These are phyloP conservation scores for Chelon auratus DNA, from an alignment of 2,797 vertebrate genomes.

Conservation along the genomic window DNA sequence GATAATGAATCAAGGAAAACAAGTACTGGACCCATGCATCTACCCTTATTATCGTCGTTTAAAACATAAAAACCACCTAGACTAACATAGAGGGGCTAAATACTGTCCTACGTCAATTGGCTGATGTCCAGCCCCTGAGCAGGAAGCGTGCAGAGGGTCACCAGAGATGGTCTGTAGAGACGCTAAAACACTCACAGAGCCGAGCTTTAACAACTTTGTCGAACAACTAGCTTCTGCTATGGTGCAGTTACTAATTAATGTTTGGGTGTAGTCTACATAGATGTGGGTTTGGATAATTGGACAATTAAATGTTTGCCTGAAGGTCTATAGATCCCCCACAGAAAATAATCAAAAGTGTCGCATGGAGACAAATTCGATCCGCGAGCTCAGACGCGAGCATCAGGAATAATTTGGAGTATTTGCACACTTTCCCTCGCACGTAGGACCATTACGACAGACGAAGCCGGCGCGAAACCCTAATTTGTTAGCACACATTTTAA, in stretches of 20 bases:
- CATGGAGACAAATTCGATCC: conserved; percentile 2
- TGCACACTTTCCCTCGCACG: conserved; percentile 6
- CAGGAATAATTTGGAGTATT: conserved; percentile 24
- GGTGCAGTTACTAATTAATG: not conserved
- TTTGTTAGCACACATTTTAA: conserved; percentile 44
- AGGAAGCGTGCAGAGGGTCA: too few relatives aligned
- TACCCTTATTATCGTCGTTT: too few relatives aligned
- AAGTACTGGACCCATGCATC: too few relatives aligned
- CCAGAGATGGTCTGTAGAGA: too few relatives aligned
- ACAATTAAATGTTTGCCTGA: not conserved
- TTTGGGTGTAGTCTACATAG: not conserved
- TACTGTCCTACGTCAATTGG: too few relatives aligned
- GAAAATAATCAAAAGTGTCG: not conserved
- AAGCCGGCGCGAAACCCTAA: conserved; percentile 14
- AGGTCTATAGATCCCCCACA: not conserved
- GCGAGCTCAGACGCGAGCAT: conserved; percentile 3
- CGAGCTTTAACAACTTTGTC: not conserved
- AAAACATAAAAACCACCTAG: too few relatives aligned
- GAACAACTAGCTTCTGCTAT: not conserved
- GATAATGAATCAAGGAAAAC: too few relatives aligned
- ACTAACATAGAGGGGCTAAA: too few relatives aligned
- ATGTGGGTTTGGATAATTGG: conserved; percentile 7
- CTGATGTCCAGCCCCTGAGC: too few relatives aligned
- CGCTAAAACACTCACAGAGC: too few relatives aligned
- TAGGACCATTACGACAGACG: conserved; percentile 4